Evolutionary conservation across 2,113 vertebrate genomes (phyloP), one percentile per base, ranked within the genome.

Genomic region (Chaetorhynchus papuensis): DNA sequence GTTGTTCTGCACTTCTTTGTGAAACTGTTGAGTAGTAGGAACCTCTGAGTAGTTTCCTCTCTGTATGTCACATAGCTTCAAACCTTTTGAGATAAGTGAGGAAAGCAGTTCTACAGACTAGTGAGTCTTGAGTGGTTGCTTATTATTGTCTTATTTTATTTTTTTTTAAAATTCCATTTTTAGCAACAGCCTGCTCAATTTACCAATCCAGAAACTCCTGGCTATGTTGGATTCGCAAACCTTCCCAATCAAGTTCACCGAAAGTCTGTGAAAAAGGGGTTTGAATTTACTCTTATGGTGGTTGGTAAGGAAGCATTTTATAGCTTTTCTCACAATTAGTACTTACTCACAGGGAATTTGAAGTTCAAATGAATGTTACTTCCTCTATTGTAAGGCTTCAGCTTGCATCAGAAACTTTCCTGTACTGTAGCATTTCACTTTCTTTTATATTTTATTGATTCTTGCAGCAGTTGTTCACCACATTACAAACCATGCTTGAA

Each of bases 251-350:
- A 99, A 97, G 99, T 99, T 96, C 99, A 99, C 90, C 99, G 99
- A 47, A 99, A 99, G 96, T 99, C 99, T 20, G 99, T 99, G 75
- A 99, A 99, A 91, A 99, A 99, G 70, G 99, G 99, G 9, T 99
- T 99, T 96, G 99, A 99, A 96, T 99, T 99, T 95, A 99, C 99
- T 10, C 98, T 99, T 21, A 99, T 99, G 99, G 99, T 99, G 37
- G 99, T 99, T 68, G 99, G 99, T 99, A 98, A 99, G 99, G 86
- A 88, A 88, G 18, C 0, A 1, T 54, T 93, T 87, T 60, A 13
- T 22, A 42, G 4, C 52, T 7, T 65, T 71, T 49, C 61, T 77
- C 42, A 10, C 20, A 82, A 24, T 60, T 28, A 60, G 14, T 63
- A 7, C 20, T 78, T 71, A 19, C 18, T 92, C 22, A 60, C 3